Evolutionary conservation across 2,113 vertebrate genomes (phyloP), one percentile per base, ranked within the genome.

Genomic region (Podiceps cristatus): DNA sequence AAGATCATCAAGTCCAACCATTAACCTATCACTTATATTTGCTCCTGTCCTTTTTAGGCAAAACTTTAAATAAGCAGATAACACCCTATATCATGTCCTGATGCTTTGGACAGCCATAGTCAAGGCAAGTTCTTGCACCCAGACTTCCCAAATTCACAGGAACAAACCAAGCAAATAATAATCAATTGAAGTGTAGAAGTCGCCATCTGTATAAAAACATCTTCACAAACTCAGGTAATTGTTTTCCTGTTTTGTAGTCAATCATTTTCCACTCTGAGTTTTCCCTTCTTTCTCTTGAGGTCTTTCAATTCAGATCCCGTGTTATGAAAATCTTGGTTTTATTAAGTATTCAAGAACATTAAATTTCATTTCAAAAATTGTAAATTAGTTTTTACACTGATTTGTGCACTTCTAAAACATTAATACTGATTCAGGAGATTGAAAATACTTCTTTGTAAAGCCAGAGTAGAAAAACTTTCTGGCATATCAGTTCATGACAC

Each of bases 41-140:
- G 2, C 10, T 47, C 5, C 16, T 60, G 24, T 18, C 24, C 8
- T 81, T 22, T 50, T 53, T 8, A 88, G 18, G 37, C n/a, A 50
- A 50, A 83, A 71, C 18, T 53, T 68, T 47, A 67, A 28, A 33
- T 45, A n/a, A 29, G 13, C 31, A 47, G 18, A 0, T 29, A 15
- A 29, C 31, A 3, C 3, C 11, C 75, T 16, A 8, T 5, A 6
- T n/a, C 1, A 0, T 5, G 3, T 35, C 12, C 13, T 24, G 19
- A 13, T 17, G 5, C 40, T 49, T 31, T 0, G 2, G 27, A 4
- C 16, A 29, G 49, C 20, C 1, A 0, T 6, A 40, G 20, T 12
- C 40, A 12, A 19, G 13, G 11, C 27, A 19, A 31, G 18, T 40
- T 20, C 15, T 69, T 60, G 18, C 14, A 35, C 31, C 14, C 11